Evolutionary conservation across 1,140 invertebrate genomes (phyloP).

Genomic region (Bombus cullumanus): DNA sequence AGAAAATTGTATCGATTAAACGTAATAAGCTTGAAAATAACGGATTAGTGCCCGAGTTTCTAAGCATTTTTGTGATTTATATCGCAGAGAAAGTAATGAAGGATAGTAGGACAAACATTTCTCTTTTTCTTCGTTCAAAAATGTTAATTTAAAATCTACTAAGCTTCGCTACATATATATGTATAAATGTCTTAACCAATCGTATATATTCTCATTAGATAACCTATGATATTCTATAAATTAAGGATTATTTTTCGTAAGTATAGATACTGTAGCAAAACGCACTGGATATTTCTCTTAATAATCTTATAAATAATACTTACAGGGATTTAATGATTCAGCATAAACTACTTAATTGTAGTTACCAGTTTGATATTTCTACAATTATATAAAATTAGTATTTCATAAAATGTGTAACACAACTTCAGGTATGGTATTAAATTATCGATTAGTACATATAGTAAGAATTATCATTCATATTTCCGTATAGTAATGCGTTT

Average conservation of each 20-base stretch:
- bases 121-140: background rate
- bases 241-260: constrained; percentile 29
- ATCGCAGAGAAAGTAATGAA: background rate
- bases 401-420: background rate
- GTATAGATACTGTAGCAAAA: background rate
- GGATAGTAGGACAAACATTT: background rate
- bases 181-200: background rate
- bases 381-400: background rate
- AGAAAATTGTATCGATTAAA: constrained; percentile 4
- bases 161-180: background rate
- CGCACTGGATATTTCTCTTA: background rate
- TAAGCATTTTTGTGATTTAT: background rate
- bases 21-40: constrained; percentile 9
- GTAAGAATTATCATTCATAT: no score
- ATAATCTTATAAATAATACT: background rate
- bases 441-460: background rate
- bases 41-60: background rate
- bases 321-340: background rate
- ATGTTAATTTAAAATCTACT: background rate
- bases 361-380: background rate
- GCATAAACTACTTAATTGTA: background rate
- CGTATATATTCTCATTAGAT: constrained; percentile 3
- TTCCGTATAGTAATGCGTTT: no score
- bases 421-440: background rate
- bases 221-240: constrained; percentile 14